phyloP scores from a whole-genome alignment of 2,113 vertebrate genomes.

The Nestor notabilis region DNA sequence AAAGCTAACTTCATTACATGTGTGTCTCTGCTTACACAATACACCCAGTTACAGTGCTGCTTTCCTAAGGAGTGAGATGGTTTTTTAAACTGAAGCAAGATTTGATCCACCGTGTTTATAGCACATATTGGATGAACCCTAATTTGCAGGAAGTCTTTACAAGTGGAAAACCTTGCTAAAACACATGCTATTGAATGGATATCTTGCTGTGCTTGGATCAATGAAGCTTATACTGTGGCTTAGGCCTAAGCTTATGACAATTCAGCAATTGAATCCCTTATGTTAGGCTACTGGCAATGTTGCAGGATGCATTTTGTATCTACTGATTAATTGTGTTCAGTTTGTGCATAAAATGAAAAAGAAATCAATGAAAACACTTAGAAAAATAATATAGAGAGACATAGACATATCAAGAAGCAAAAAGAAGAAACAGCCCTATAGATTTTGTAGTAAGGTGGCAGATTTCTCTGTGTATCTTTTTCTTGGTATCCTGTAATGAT shows the following conservation, averaged over 20 bases:
- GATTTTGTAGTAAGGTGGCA: neutral
- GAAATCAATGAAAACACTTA: conserved; percentile 56
- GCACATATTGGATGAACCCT: conserved; percentile 33
- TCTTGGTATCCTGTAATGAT: neutral
- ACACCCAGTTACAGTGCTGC: neutral
- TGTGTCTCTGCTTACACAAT: conserved; percentile 4
- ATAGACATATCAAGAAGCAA: neutral
- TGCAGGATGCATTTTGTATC: conserved; percentile 20
- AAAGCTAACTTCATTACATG: neutral
- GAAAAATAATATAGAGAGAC: conserved; percentile 4
- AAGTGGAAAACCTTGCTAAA: conserved; percentile 67
- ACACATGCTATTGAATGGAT: conserved; percentile 64
- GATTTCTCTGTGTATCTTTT: neutral
- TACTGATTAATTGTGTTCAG: conserved; percentile 33
- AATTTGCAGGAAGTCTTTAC: conserved; percentile 70
- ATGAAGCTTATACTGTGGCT: conserved; percentile 67
- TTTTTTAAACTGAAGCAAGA: neutral
- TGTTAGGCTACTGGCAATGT: conserved; percentile 40
- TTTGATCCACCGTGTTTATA: conserved; percentile 39
- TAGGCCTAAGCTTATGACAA: conserved; percentile 63
- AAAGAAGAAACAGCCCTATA: neutral
- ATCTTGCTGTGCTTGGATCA: conserved; percentile 64
- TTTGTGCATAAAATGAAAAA: conserved; percentile 54
- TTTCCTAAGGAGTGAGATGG: neutral
- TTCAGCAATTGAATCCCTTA: conserved; percentile 54